These are phyloP conservation scores for Megalonaias nervosa DNA, from an alignment of 1,140 invertebrate genomes.

Conservation along the genomic window DNA sequence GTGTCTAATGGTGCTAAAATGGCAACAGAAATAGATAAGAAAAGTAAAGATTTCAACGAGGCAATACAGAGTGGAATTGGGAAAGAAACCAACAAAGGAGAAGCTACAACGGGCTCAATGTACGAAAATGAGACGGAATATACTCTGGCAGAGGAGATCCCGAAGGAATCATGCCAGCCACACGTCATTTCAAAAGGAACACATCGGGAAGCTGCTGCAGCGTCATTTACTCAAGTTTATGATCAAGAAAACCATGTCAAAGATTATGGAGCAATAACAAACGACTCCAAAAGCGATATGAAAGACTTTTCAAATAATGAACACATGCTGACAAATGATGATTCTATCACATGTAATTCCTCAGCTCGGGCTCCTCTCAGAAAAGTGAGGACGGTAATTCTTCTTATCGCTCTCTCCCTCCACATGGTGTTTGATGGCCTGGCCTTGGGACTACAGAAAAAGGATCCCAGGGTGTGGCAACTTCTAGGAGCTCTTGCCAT, in stretches of 20 bases:
- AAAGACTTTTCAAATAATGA: not conserved
- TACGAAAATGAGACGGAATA: not conserved
- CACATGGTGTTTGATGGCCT: slow-evolving; percentile 65
- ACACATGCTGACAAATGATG: not conserved
- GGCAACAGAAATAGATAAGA: too few relatives aligned
- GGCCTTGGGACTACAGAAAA: slow-evolving; percentile 55
- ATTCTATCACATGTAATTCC: too few relatives aligned
- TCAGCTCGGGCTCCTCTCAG: too few relatives aligned
- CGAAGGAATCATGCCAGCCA: too few relatives aligned
- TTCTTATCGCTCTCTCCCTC: slow-evolving; percentile 58
- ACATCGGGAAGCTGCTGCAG: not conserved
- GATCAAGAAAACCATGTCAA: not conserved
- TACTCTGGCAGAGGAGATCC: not conserved
- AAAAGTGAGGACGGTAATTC: slow-evolving; percentile 52
- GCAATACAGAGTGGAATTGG: not conserved
- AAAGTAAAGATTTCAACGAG: not conserved
- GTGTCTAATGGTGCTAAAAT: not conserved
- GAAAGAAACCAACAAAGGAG: not conserved
- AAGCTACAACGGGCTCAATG: not conserved
- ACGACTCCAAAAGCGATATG: not conserved
- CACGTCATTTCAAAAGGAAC: too few relatives aligned
- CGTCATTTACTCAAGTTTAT: too few relatives aligned
- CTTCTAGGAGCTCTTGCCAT: slow-evolving; percentile 76
- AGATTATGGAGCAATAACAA: not conserved
- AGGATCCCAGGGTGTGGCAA: slow-evolving; percentile 78